Evolutionary conservation across 2,797 vertebrate species (phyloP), one percentile per base, ranked within the genome.

Genomic region (Malurus splendens): DNA sequence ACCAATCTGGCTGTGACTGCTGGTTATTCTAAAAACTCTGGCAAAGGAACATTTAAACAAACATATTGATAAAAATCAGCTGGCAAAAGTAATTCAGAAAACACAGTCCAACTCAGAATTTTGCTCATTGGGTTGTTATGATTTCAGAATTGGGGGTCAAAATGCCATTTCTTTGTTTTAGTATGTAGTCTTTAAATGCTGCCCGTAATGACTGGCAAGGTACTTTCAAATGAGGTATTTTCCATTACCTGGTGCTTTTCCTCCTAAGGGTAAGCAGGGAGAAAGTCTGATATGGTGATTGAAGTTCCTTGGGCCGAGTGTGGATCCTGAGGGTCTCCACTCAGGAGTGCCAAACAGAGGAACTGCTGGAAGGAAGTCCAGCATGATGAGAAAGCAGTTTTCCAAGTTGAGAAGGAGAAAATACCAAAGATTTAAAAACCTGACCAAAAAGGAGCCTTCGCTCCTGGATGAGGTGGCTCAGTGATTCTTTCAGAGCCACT

Each of bases 1-100:
- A 93, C 59, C 89, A 95, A 90, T 93, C 81, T 74, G n/a, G 76
- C 44, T 92, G 62, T 77, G 75, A 90, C 61, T 84, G 16, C 60
- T 92, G 47, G 79, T 80, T 91, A 60, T 94, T 94, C 77, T 27
- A n/a, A 94, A 91, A 86, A 73, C 42, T 84, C 72, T 8, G 59
- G 28, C 2, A 3, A 87, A 93, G 73, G 41, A 67, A 66, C 54
- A 84, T 77, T 96, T 95, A 94, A 86, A 93, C 2, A 0, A 20
- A 78, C 0, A 3, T 19, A 12, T 89, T 64, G 47, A 62, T 94
- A 82, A 86, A 91, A 94, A 41, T 84, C 32, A 56, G 60, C 64
- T 44, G 56, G 38, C 73, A 82, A 77, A 77, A 76, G 66, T 67
- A 0, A 45, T 36, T 93, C 56, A 86, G 60, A 84, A 90, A 94